Base-by-base conservation (phyloP, 1,140 invertebrate genomes). In the Bombus polaris region DNA sequence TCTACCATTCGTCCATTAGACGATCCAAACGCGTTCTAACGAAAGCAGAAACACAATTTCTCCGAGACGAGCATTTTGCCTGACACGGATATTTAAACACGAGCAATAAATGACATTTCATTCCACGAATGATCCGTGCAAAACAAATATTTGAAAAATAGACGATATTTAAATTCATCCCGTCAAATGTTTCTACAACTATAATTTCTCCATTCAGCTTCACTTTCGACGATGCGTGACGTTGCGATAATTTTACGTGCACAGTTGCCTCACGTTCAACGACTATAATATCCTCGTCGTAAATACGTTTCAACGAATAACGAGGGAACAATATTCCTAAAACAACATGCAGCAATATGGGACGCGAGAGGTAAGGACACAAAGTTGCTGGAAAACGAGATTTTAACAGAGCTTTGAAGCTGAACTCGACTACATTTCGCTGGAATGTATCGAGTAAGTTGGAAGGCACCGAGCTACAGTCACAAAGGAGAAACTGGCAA, bases 401-500 rank as follows among this genome's bases (percentile, higher is more conserved):
- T 68, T 76, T 76, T 68, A 83, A 77, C 73, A 57, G 57, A 68
- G 62, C 32, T 53, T 32, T 5, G 32, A 53, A 37, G 2, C 18
- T 3, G 59, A n/a, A 62, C 80, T 22, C n/a, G 25, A n/a, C 72
- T 32, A 47, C 32, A 37, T 82, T 83, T 44, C 53, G 22, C 6
- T 8, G 47, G 47, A 53, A 53, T 22, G 47, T 22, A 53, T 53
- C 47, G 47, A 53, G 47, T 53, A 53, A n/a, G 22, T 18, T 53
- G 22, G 42, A 44, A 81, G 78, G 12, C 53, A 22, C 13, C 25
- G 44, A 72, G 68, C 25, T 35, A 22, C 25, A 25, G 35, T 9
- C 59, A 66, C 57, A 74, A 81, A 81, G 70, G 71, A 81, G 77
- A 74, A 81, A 83, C 74, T 86, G 86, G 70, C 66, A 81, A 88